Conservation (phyloP, 2,888 invertebrate genomes). For the Diloba caeruleocephala region DNA sequence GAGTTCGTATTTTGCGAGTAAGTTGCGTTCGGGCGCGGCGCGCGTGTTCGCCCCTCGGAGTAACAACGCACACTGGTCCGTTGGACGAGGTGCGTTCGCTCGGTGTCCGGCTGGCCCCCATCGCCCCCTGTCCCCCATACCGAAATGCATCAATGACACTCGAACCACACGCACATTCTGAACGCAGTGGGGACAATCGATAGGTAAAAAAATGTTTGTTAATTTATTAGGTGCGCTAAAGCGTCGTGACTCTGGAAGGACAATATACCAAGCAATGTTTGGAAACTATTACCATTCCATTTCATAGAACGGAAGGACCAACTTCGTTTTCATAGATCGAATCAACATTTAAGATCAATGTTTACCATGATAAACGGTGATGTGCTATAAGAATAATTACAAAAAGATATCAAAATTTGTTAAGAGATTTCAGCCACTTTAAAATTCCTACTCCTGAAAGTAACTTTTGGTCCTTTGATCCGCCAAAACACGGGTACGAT, state of each 20-base stretch:
- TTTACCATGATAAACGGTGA: no score
- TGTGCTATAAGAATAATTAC: no score
- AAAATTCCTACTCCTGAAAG: not conserved
- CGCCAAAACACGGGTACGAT: not conserved
- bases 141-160: constrained; percentile 89
- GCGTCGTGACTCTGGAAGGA: constrained; percentile 8
- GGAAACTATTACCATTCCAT: constrained; percentile 1
- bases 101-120: constrained; percentile 70
- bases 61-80: constrained; percentile 83
- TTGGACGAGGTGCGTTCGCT: constrained; percentile 63
- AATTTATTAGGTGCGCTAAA: constrained; percentile 39
- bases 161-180: constrained; percentile 85
- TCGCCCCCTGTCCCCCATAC: constrained; percentile 77
- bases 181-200: constrained; percentile 77
- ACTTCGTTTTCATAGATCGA: no score
- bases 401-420: not conserved
- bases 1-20: constrained; percentile 81
- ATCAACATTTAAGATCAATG: no score
- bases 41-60: constrained; percentile 75
- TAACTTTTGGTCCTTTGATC: constrained; percentile 23
- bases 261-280: not conserved
- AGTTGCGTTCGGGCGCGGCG: constrained; percentile 81
- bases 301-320: not conserved
- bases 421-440: constrained; percentile 2
- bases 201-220: constrained; percentile 68